These are phyloP conservation scores for Dinothrombium tinctorium DNA, from an alignment of 1,140 invertebrate genomes.

Conservation along the genomic window DNA sequence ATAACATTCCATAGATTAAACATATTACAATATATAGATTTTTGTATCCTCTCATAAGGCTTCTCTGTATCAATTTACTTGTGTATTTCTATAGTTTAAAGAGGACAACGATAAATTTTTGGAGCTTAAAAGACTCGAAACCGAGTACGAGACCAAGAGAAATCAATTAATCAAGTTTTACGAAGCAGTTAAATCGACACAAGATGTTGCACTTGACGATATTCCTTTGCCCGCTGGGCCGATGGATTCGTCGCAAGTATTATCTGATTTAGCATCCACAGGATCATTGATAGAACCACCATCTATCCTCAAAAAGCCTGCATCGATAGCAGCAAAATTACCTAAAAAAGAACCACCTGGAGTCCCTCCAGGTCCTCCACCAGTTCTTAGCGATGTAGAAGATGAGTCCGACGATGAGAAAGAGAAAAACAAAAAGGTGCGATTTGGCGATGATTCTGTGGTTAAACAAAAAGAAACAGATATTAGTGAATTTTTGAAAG, in stretches of 20 bases:
- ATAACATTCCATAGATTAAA: conserved; percentile 1
- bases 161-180: conserved; percentile 67
- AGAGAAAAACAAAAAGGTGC: conserved; percentile 11
- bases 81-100: conserved; percentile 44
- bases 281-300: conserved; percentile 17
- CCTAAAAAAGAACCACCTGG: conserved; percentile 41
- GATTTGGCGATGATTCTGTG: conserved; percentile 11
- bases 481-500: conserved; percentile 12
- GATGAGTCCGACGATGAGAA: conserved; percentile 14
- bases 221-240: conserved; percentile 58
- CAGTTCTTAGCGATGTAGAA: conserved; percentile 19
- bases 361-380: conserved; percentile 58
- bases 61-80: not conserved
- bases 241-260: conserved; percentile 10
- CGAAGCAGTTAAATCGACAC: conserved; percentile 70
- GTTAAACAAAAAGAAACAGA: conserved; percentile 10
- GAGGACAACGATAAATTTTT: conserved; percentile 83
- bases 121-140: conserved; percentile 66
- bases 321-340: conserved; percentile 6
- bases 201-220: conserved; percentile 85
- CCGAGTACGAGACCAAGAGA: conserved; percentile 73
- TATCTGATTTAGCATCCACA: not conserved
- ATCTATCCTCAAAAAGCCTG: conserved; percentile 47
- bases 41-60: not conserved
- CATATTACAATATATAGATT: too few relatives aligned